These are phyloP conservation scores for Cheiracanthium punctorium DNA, from an alignment of 2,888 invertebrate genomes.

Conservation along the genomic window DNA sequence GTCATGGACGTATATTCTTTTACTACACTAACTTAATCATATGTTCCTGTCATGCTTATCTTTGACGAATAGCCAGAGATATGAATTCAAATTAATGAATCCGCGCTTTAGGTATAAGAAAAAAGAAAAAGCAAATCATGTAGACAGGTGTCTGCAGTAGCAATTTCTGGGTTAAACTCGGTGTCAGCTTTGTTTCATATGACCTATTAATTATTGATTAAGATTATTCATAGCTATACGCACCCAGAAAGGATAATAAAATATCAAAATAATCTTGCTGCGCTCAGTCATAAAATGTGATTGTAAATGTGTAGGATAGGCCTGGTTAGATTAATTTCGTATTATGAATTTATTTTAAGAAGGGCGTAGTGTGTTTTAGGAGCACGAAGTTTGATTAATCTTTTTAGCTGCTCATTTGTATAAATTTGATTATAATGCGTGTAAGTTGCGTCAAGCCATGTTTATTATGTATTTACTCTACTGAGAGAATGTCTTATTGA, in stretches of 20 bases:
- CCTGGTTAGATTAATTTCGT: not conserved
- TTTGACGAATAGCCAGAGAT: slow-evolving; percentile 24
- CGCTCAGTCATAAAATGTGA: no score
- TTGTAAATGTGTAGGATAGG: not conserved
- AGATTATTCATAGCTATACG: not conserved
- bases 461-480: no score
- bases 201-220: slow-evolving; percentile 39
- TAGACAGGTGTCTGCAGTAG: slow-evolving; percentile 31
- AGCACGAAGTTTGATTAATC: no score
- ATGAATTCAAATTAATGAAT: slow-evolving; percentile 20
- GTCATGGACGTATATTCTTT: not conserved
- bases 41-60: not conserved
- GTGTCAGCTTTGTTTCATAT: slow-evolving; percentile 34
- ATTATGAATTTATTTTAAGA: not conserved
- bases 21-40: not conserved
- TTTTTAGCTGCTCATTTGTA: no score
- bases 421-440: no score
- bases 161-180: slow-evolving; percentile 42
- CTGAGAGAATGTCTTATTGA: no score
- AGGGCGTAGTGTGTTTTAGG: no score
- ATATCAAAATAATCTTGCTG: not conserved
- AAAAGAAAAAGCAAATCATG: not conserved
- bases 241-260: not conserved
- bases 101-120: not conserved
- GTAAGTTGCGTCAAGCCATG: no score